Base-by-base conservation (phyloP, 2,113 vertebrate genomes). In the Xenopus laevis region DNA sequence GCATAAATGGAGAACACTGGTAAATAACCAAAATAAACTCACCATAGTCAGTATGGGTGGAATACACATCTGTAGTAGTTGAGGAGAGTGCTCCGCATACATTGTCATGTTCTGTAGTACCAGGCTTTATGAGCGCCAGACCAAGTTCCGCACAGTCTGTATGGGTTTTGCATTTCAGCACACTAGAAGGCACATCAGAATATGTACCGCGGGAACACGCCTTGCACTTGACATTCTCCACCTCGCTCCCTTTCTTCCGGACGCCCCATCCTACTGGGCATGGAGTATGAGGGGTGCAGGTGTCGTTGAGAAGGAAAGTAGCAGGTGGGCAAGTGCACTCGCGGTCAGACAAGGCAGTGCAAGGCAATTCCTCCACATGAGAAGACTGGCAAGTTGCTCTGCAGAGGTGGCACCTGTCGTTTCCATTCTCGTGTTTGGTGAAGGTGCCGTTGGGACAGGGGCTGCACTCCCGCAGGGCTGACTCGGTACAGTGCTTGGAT, bases 361-460 rank as follows among this genome's bases (percentile, higher is more conserved):
- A 99, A 72, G 87, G 85, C 13, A 78, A 80, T 88, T 91, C 96
- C 86, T 97, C 92, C 2, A 94, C 58, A 79, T 94, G 90, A 52
- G 90, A 92, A 10, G 79, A 73, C 7, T 88, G 81, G 66, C 97
- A 99, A 1, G 84, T 89, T 62, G 83, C 83, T 60, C 84, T 89
- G 79, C 97, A 99, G 52, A 71, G 83, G 80, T 97, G 96, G 85
- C 97, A 99, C 65, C 91, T 92, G 84, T 93, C 89, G 18, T 94
- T 91, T 40, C 96, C 96, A 0, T 97, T 99, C 82, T 98, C 96
- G 0, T 95, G 91, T 59, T 90, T 89, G 1, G 96, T 98, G 80
- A 94, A 99, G 33, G 94, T 94, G 72, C 92, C 93, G 0, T 74
- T 71, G 0, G 90, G 90, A 69, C 97, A 99, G 20, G 87, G 88